Evolutionary conservation across 2,113 vertebrate genomes (phyloP), one percentile per base, ranked within the genome.

Genomic region (Phycodurus eques): DNA sequence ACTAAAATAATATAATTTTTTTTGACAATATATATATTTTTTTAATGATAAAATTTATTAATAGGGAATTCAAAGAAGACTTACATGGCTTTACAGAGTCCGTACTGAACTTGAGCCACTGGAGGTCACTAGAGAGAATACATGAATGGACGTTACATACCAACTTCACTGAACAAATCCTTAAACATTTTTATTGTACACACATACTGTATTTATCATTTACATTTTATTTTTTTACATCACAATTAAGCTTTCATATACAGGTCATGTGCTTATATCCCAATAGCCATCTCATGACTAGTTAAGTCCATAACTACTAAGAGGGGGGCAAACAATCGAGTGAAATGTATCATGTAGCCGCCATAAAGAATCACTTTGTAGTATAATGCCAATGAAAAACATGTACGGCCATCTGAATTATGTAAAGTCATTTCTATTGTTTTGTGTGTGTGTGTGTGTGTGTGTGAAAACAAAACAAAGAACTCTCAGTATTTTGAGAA

Each of bases 171-270:
- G 12, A 12, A 44, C 3, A 20, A 65, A 39, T 44, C 42, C 12
- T 47, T 47, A 14, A 27, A 31, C n/a, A 47, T 2, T 47, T 66
- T 66, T 66, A 27, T 49, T 66, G 64, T 31, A 66, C 43, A 31
- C 22, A 47, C 64, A 66, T 47, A 47, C 44, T 66, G 43, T 66
- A 31, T 27, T 49, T 46, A 66, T 17, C 64, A 49, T 66, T 66
- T 66, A 49, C 63, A 66, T 46, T 43, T 64, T 64, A 22, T 57
- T 57, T 63, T 64, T 66, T 66, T 66, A 66, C 64, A 66, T 66
- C 3, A 47, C n/a, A 43, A 39, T 42, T n/a, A 42, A 19, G 61
- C 35, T 42, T 63, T 43, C 35, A 19, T 42, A 63, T 12, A 63
- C 31, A 60, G 31, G 57, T 60, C 53, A 31, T 61, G 59, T 61